Base-by-base conservation (phyloP, 2,113 vertebrate species). In the Rousettus leschenaultii region DNA sequence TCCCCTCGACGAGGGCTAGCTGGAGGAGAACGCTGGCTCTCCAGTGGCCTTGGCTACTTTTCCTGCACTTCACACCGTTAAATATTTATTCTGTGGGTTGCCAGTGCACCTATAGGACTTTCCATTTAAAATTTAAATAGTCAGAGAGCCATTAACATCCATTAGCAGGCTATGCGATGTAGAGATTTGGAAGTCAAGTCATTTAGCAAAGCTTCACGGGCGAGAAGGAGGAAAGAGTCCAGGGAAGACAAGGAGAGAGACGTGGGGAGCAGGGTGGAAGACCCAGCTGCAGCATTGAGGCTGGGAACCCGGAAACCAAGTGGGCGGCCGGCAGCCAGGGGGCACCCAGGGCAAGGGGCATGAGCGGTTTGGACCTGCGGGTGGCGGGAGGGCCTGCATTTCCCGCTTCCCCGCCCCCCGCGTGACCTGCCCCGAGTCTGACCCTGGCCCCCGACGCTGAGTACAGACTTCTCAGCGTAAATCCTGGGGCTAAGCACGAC, bases 101-200 rank as follows among this genome's bases (percentile, higher is more conserved):
- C 70, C 70, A 55, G 12, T 16, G 30, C 65, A 85, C 90, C 40
- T 92, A 59, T 30, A 88, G 88, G 59, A 93, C 77, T 70, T n/a
- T 83, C 85, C 94, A 78, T 94, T 97, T 97, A 95, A 92, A 91
- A 74, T 96, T 94, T 91, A 96, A 97, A 86, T 89, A 88, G 85
- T 51, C 10, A 45, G 57, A 40, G 55, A 90, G 16, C 97, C 93
- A 97, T 98, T 97, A 97, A 45, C 96, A 82, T 96, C 97, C 97
- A 96, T 97, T 96, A 98, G 93, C 91, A 78, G 43, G 73, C 79
- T 12, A 15, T 40, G 71, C 22, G 86, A 95, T 71, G 63, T 38
- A 35, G 71, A 28, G 38, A 80, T 95, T 92, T 95, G 71, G 80
- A 94, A 95, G 85, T 82, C 90, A 82, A 82, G 0, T 93, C 96